Evolutionary conservation across 1,140 invertebrate species (phyloP), one percentile per base, ranked within the genome.

Genomic region (Macrobrachium nipponense): DNA sequence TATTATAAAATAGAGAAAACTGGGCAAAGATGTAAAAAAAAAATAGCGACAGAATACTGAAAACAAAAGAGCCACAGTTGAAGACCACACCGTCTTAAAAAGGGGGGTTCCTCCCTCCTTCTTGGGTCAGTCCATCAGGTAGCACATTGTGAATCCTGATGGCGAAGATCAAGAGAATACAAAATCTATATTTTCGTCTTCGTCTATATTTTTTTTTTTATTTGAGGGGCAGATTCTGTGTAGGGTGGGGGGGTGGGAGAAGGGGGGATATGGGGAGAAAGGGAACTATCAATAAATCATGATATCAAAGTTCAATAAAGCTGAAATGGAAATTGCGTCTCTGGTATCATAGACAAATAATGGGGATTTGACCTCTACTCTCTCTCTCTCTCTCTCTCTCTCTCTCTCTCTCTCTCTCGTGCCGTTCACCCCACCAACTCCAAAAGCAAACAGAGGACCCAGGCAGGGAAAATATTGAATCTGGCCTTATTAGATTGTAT

Each of bases 401-500:
- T 73, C 70, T 73, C 70, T 73, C 70, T 36, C 70, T 36, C 70
- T 36, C 70, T 73, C n/a, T 23, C 70, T 73, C 70, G n/a, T 14
- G 5, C 17, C 27, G 15, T 73, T 36, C n/a, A n/a, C 36, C 59
- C 27, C 60, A 59, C 82, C 60, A 77, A 43, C 62, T 66, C 15
- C 61, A 17, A 78, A 61, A 61, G 75, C 76, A 85, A 85, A 85
- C 83, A 85, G 17, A 64, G 51, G 62, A 27, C 51, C 66, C 36
- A n/a, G 83, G 62, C 51, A 79, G 68, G 62, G 83, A 85, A 79
- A 85, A 85, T 85, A 85, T 85, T 85, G 83, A 61, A 68, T 58
- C 76, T 58, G 64, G 44, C 58, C 76, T 85, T 85, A 85, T 85
- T 85, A 85, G 76, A 79, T 85, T 85, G 83, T 79, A 85, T 85